These are phyloP conservation scores for Champsocephalus esox DNA, from an alignment of 2,797 vertebrate genomes.

Conservation along the genomic window DNA sequence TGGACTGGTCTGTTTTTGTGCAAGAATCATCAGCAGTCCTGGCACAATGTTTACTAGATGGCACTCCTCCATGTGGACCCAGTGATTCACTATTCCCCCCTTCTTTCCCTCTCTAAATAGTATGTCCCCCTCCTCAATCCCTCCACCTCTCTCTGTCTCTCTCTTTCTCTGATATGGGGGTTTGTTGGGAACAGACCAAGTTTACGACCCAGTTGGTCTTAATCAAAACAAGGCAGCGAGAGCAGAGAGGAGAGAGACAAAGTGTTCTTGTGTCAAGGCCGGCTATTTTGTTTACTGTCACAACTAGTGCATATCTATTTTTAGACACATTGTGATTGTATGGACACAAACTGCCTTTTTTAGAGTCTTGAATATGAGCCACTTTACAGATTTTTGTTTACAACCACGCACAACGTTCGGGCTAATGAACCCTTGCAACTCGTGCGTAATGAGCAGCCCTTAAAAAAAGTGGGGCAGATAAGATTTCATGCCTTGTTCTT, in stretches of 20 bases:
- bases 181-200: conserved; percentile 73
- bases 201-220: conserved; percentile 78
- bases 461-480: conserved; percentile 39
- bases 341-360: conserved; percentile 39
- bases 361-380: conserved; percentile 33
- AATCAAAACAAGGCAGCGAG: conserved; percentile 77
- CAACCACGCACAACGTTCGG: conserved; percentile 28
- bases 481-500: conserved; percentile 44
- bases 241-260: conserved; percentile 61
- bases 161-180: conserved; percentile 62
- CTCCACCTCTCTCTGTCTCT: conserved; percentile 23
- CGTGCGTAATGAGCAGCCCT: conserved; percentile 31
- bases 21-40: conserved; percentile 70
- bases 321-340: conserved; percentile 47
- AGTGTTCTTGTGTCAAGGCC: conserved; percentile 60
- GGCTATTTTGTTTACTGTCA: conserved; percentile 64
- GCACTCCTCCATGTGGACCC: conserved; percentile 70
- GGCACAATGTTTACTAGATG: conserved; percentile 71
- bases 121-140: conserved; percentile 31
- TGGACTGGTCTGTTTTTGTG: conserved; percentile 57
- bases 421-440: conserved; percentile 45
- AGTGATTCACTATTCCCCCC: conserved; percentile 60
- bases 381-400: conserved; percentile 22
- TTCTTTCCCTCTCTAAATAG: conserved; percentile 38
- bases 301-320: conserved; percentile 60